phyloP scores from a whole-genome alignment of 2,888 invertebrate species.

The Mythimna ferrago region DNA sequence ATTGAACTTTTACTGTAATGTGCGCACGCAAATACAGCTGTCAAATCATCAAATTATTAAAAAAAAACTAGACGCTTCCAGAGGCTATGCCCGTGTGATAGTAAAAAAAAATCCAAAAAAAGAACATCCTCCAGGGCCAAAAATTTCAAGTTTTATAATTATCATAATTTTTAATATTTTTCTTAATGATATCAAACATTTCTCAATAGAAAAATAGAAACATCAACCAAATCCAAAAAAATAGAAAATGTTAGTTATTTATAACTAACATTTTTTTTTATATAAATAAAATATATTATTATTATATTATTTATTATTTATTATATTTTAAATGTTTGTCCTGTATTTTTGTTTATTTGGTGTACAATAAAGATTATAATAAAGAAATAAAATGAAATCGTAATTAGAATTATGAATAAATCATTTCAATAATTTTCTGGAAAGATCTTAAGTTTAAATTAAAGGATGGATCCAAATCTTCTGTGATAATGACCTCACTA shows the following conservation, averaged over 20 bases:
- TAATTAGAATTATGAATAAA: constrained; percentile 18
- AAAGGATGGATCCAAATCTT: constrained; percentile 9
- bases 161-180: neutral
- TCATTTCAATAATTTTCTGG: constrained; percentile 5
- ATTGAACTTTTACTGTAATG: neutral
- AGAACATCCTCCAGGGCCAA: too few relatives aligned
- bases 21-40: neutral
- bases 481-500: neutral
- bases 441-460: constrained; percentile 1
- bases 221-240: neutral
- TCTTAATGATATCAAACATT: neutral
- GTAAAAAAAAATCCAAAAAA: too few relatives aligned
- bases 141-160: neutral
- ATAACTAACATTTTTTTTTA: too few relatives aligned
- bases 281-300: too few relatives aligned
- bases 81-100: too few relatives aligned
- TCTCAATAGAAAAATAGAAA: neutral
- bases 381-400: constrained; percentile 36
- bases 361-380: too few relatives aligned
- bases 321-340: too few relatives aligned
- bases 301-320: too few relatives aligned
- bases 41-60: neutral
- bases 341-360: too few relatives aligned
- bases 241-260: neutral
- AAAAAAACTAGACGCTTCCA: too few relatives aligned